phyloP scores from a whole-genome alignment of 2,113 vertebrate genomes.

The Chitala chitala region DNA sequence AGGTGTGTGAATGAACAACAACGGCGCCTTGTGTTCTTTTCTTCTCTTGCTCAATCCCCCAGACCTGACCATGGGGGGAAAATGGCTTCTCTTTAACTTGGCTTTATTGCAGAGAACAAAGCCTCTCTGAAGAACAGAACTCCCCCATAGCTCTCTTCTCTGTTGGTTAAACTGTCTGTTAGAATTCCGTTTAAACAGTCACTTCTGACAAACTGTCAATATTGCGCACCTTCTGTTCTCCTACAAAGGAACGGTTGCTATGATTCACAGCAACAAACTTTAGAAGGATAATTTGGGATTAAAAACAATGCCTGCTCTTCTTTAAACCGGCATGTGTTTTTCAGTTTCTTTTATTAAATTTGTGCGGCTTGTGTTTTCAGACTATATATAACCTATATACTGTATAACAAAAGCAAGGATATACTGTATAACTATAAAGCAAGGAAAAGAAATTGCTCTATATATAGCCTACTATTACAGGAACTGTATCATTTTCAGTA shows the following conservation, averaged over 20 bases:
- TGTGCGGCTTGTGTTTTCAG: too few relatives aligned
- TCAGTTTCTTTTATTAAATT: neutral
- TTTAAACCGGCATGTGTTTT: neutral
- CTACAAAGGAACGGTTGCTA: neutral
- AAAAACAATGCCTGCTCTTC: neutral
- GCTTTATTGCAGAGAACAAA: conserved; percentile 48
- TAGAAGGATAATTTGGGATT: neutral
- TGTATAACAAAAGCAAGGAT: too few relatives aligned
- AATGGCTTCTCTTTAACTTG: conserved; percentile 17
- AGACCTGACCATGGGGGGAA: conserved; percentile 5
- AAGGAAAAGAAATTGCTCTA: too few relatives aligned
- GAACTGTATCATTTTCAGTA: too few relatives aligned
- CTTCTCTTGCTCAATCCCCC: conserved; percentile 41
- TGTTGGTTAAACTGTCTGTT: conserved; percentile 59
- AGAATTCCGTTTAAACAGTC: conserved; percentile 34
- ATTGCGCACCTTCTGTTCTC: neutral
- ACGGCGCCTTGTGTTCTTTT: conserved; percentile 33
- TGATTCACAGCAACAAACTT: neutral
- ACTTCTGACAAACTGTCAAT: conserved; percentile 18
- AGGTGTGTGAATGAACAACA: neutral
- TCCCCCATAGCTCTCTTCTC: conserved; percentile 50
- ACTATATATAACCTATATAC: too few relatives aligned
- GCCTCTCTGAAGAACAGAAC: conserved; percentile 51
- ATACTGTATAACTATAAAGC: too few relatives aligned
- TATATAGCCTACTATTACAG: too few relatives aligned